Percentiles rank a stretch among this genome's conserved stretches.
Evolutionary conservation across 2,113 vertebrate species (phyloP).

Genomic region (Crotalus horridus): DNA sequence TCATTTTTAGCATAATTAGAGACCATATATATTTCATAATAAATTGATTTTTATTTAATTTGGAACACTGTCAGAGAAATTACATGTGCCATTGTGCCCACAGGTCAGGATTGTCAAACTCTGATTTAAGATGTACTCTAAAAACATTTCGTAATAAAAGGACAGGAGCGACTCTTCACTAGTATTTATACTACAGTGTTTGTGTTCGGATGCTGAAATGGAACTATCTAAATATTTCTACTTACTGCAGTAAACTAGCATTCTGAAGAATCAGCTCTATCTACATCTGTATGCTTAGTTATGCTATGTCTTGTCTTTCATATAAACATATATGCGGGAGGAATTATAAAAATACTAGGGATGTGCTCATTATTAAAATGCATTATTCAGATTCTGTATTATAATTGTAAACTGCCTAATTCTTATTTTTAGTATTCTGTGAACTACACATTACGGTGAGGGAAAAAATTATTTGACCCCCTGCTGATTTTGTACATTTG

Average conservation of each 20-base stretch:
- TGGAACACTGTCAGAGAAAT: not conserved
- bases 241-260: not conserved
- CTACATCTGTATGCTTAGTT: too few relatives aligned
- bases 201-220: not conserved
- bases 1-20: too few relatives aligned
- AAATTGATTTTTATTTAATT: not conserved
- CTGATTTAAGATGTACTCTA: not conserved
- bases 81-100: not conserved
- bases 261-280: not conserved
- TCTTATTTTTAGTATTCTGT: not conserved
- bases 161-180: not conserved
- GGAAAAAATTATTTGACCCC: too few relatives aligned
- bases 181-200: not conserved
- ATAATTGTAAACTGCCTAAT: not conserved
- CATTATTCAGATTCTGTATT: not conserved
- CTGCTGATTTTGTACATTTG: too few relatives aligned
- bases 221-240: not conserved
- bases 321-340: not conserved
- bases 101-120: not conserved
- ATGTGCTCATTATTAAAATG: not conserved
- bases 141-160: not conserved
- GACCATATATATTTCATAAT: not conserved
- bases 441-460: not conserved
- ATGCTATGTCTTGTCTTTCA: not conserved
- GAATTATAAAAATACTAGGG: not conserved